These are phyloP conservation scores for Macrophya alboannulata DNA, from an alignment of 2,888 invertebrate genomes.

Conservation along the genomic window DNA sequence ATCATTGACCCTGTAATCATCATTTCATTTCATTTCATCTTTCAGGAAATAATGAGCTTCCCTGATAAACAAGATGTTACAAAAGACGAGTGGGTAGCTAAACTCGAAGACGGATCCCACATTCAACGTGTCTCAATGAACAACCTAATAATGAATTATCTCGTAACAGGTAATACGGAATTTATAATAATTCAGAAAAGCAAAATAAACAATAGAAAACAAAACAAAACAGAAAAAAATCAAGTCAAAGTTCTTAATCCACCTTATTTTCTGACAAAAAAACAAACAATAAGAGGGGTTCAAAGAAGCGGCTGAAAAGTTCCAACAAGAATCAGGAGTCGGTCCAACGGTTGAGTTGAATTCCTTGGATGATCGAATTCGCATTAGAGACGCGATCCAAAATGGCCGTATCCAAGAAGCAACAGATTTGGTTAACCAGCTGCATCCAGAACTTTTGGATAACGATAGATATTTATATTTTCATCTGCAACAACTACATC, in stretches of 20 bases:
- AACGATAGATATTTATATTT: slow-evolving; percentile 98
- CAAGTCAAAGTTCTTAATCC: not conserved
- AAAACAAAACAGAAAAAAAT: slow-evolving; percentile 13
- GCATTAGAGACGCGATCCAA: slow-evolving; percentile 96
- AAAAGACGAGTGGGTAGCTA: slow-evolving; percentile 89
- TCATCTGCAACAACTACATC: slow-evolving; percentile 95
- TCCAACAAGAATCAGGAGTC: slow-evolving; percentile 96
- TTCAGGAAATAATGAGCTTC: slow-evolving; percentile 79
- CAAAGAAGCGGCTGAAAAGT: slow-evolving; percentile 98
- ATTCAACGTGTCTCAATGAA: slow-evolving; percentile 97
- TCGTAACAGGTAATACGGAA: slow-evolving; percentile 91
- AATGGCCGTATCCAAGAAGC: slow-evolving; percentile 96
- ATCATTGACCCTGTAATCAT: slow-evolving; percentile 32
- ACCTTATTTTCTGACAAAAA: slow-evolving; percentile 1
- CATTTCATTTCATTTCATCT: not conserved
- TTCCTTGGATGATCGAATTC: slow-evolving; percentile 94
- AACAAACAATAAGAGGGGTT: slow-evolving; percentile 88
- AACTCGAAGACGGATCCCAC: slow-evolving; percentile 87
- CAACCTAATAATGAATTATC: slow-evolving; percentile 98
- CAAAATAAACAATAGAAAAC: slow-evolving; percentile 1
- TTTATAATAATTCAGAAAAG: slow-evolving; percentile 3
- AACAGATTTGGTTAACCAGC: slow-evolving; percentile 94
- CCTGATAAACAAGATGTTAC: slow-evolving; percentile 82
- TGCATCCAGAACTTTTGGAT: slow-evolving; percentile 97
- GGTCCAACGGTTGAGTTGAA: slow-evolving; percentile 90